A percentile compares a stretch with the other conserved stretches of the same genome.
Conservation (phyloP, 92 coral and sea anemone genomes). For the Virgularia gustaviana region DNA sequence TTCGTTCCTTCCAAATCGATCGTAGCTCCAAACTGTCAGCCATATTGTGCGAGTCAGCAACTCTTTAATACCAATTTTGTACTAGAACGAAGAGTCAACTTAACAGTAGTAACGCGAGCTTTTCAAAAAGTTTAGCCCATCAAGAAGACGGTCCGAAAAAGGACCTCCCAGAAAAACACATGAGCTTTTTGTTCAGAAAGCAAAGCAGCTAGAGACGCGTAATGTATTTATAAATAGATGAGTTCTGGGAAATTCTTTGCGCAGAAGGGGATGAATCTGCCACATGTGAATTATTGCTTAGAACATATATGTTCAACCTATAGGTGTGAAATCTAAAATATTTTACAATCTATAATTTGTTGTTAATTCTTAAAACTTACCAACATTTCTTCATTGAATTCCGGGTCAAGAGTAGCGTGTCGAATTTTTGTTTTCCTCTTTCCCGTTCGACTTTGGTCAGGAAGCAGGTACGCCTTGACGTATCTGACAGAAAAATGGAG, state of each 20-base stretch:
- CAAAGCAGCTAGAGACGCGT: no score
- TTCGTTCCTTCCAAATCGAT: constrained; percentile 57
- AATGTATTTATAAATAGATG: no score
- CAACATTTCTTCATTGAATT: constrained; percentile 73
- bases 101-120: not conserved
- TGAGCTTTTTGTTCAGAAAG: no score
- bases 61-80: constrained; percentile 64
- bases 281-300: no score
- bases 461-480: constrained; percentile 86
- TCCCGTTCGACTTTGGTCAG: constrained; percentile 76
- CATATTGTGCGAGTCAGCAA: constrained; percentile 61
- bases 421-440: constrained; percentile 79
- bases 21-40: constrained; percentile 68
- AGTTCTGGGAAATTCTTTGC: no score
- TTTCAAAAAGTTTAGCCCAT: not conserved
- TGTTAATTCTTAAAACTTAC: constrained; percentile 32
- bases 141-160: no score
- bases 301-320: no score
- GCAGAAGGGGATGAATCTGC: no score
- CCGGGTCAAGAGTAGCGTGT: constrained; percentile 76
- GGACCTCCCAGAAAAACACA: no score
- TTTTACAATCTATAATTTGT: not conserved
- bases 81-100: constrained; percentile 45
- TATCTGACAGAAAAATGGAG: constrained; percentile 60
- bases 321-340: no score